Evolutionary conservation across 2,113 vertebrate genomes (phyloP).

Genomic region (Pelecanus crispus): DNA sequence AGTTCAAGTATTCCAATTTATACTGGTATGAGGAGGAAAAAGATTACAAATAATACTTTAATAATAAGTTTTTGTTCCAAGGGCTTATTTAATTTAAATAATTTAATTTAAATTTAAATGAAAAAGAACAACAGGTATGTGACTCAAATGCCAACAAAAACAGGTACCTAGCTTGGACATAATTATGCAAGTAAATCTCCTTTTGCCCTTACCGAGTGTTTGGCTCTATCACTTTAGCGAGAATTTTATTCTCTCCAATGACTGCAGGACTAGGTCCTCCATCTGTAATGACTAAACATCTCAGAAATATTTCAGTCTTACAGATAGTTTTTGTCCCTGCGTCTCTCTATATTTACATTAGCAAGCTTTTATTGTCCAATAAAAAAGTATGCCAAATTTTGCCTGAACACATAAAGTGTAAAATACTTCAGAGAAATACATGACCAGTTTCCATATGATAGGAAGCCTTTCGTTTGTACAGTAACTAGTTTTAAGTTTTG

Average conservation of each 20-base stretch:
- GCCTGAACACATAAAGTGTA: background rate
- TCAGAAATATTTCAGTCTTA: background rate
- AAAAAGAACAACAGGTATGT: background rate
- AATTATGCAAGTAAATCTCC: background rate
- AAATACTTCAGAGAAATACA: background rate
- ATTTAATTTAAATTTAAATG: background rate
- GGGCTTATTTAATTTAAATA: background rate
- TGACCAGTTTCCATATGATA: background rate
- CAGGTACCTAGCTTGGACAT: background rate
- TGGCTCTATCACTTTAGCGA: background rate
- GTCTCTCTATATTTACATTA: background rate
- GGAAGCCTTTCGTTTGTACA: background rate
- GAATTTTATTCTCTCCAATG: background rate
- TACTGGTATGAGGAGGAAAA: background rate
- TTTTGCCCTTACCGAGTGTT: background rate
- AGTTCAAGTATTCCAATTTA: background rate
- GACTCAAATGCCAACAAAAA: background rate
- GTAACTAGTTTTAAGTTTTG: background rate
- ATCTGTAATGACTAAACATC: background rate
- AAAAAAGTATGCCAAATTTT: background rate
- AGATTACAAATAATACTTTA: background rate
- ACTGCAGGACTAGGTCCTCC: background rate
- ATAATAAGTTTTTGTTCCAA: background rate
- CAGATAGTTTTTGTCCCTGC: background rate
- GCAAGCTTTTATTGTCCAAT: background rate